These are phyloP conservation scores for Eupeodes latifasciatus DNA, from an alignment of 2,888 invertebrate species.

Conservation along the genomic window DNA sequence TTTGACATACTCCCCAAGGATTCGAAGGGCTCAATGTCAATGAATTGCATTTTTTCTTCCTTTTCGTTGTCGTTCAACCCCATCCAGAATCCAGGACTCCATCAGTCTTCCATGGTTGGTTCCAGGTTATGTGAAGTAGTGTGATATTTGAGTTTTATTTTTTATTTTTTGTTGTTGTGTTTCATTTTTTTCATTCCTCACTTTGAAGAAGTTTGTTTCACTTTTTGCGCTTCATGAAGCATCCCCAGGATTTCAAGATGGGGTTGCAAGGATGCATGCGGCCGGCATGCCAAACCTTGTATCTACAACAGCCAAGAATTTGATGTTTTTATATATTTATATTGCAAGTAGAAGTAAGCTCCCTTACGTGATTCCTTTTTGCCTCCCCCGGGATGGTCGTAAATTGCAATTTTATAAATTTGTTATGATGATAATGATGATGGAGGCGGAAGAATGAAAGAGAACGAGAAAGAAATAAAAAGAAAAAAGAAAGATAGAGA, in stretches of 20 bases:
- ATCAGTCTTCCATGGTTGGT: slow-evolving; percentile 5
- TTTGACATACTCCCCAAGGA: slow-evolving; percentile 75
- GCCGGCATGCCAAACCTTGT: neutral
- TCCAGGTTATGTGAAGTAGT: slow-evolving; percentile 42
- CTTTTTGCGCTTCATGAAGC: slow-evolving; percentile 63
- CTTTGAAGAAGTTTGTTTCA: slow-evolving; percentile 54
- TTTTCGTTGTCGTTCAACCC: neutral
- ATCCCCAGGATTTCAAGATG: slow-evolving; percentile 27
- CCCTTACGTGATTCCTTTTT: slow-evolving; percentile 32
- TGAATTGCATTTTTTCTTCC: slow-evolving; percentile 59
- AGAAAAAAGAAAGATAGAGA: neutral
- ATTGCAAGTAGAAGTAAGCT: slow-evolving; percentile 58
- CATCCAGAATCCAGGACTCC: slow-evolving; percentile 44
- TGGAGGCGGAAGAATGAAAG: slow-evolving; percentile 28
- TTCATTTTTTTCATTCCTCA: neutral
- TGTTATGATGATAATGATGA: slow-evolving; percentile 67
- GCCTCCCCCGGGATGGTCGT: slow-evolving; percentile 60
- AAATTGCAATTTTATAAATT: slow-evolving; percentile 76
- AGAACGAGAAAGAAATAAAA: neutral
- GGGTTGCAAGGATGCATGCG: slow-evolving; percentile 58
- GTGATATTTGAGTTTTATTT: slow-evolving; percentile 31
- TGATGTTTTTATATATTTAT: slow-evolving; percentile 5
- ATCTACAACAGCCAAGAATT: slow-evolving; percentile 11
- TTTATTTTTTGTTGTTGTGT: slow-evolving; percentile 15
- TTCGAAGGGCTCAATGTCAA: slow-evolving; percentile 72